A percentile compares a stretch with the other conserved stretches of the same genome.
These are phyloP conservation scores for Dermatophagoides farinae DNA, from an alignment of 1,140 invertebrate species.

Conservation along the genomic window DNA sequence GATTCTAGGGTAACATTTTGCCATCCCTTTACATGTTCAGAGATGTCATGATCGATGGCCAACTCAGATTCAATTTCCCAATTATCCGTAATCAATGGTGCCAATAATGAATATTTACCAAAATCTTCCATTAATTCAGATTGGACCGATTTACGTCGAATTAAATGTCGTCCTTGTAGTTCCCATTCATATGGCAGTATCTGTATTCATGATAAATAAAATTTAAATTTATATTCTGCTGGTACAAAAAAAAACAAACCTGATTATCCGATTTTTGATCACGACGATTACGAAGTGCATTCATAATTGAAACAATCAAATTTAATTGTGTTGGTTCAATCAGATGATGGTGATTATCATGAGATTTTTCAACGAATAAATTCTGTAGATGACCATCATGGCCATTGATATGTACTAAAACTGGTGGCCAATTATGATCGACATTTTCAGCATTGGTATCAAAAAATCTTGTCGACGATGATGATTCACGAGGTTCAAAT, in stretches of 20 bases:
- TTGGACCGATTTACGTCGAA: background rate
- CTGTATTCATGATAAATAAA: background rate
- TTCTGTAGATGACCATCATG: conserved; percentile 10
- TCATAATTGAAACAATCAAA: background rate
- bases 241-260: background rate
- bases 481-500: background rate
- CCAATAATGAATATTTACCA: background rate
- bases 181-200: background rate
- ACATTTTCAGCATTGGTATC: background rate
- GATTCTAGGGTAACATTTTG: conserved; percentile 16
- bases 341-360: background rate
- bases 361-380: conserved; percentile 10
- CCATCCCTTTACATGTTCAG: conserved; percentile 7
- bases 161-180: background rate
- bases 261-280: background rate
- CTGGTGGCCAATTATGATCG: conserved; percentile 4
- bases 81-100: conserved; percentile 6
- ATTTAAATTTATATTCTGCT: background rate
- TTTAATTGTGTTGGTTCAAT: conserved; percentile 1
- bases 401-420: background rate
- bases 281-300: background rate
- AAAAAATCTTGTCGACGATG: background rate
- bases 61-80: conserved; percentile 8
- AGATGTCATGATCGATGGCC: conserved; percentile 8
- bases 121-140: background rate